Evolutionary conservation across 2,888 invertebrate genomes (phyloP).

Genomic region (Baccha elongata): DNA sequence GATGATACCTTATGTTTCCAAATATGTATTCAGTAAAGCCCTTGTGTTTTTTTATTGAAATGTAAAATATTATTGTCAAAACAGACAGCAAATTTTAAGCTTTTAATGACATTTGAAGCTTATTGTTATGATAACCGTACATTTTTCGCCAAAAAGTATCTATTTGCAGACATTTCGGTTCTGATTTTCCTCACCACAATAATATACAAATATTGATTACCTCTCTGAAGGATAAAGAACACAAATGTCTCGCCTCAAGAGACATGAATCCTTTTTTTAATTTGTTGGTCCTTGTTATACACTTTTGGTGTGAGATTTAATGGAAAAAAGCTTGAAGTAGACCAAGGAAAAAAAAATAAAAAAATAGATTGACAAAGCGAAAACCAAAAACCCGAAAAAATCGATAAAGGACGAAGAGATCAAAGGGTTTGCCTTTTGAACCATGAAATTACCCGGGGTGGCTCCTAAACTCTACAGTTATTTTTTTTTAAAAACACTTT

Average conservation of each 20-base stretch:
- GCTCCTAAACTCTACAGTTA: constrained; percentile 10
- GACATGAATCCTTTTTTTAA: constrained; percentile 43
- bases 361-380: background rate
- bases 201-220: constrained; percentile 46
- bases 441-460: constrained; percentile 52
- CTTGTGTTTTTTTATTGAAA: too few species aligned
- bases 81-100: too few species aligned
- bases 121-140: too few species aligned
- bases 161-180: background rate
- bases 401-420: constrained; percentile 54
- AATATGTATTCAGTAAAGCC: too few species aligned
- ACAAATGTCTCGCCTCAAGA: constrained; percentile 46
- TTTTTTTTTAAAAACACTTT: background rate
- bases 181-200: background rate
- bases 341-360: constrained; percentile 27
- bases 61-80: too few species aligned
- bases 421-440: constrained; percentile 55
- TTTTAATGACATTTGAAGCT: too few species aligned
- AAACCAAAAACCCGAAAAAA: constrained; percentile 30
- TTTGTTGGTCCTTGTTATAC: constrained; percentile 33
- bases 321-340: constrained; percentile 44
- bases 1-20: too few species aligned
- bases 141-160: background rate
- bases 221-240: constrained; percentile 43
- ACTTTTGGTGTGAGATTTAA: constrained; percentile 37